Conservation (phyloP, 2,797 vertebrate species). For the Nannoperca obscura region DNA sequence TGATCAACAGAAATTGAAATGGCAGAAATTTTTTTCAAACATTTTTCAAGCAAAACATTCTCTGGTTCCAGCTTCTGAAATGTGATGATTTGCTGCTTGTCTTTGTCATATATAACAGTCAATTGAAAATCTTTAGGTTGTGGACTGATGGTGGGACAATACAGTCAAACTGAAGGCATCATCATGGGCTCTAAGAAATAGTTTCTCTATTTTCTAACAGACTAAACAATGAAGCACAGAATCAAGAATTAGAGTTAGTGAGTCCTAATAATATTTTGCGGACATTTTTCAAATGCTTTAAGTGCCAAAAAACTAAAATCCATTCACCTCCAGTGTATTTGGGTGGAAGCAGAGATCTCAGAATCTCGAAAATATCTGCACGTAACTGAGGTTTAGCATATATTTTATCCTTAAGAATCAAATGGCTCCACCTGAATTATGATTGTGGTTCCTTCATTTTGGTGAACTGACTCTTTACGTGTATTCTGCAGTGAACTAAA, state of each 20-base stretch:
- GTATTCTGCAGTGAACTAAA: not conserved
- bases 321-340: too few species aligned
- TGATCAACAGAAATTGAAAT: not conserved
- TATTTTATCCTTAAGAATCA: not conserved
- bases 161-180: not conserved
- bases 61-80: not conserved
- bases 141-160: not conserved
- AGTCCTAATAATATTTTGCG: too few species aligned
- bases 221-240: too few species aligned
- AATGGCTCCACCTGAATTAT: not conserved
- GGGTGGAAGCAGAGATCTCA: too few species aligned
- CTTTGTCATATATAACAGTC: not conserved
- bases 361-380: not conserved
- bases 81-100: not conserved
- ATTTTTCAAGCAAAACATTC: not conserved
- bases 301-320: too few species aligned
- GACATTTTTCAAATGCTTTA: too few species aligned
- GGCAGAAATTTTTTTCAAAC: too few species aligned
- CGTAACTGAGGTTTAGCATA: not conserved
- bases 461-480: slow-evolving; percentile 1
- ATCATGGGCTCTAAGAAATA: not conserved
- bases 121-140: not conserved
- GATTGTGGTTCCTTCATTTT: not conserved
- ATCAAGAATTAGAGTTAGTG: too few species aligned
- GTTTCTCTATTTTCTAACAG: not conserved